phyloP scores from a whole-genome alignment of 1,140 invertebrate genomes.

The Drosophila guanche region DNA sequence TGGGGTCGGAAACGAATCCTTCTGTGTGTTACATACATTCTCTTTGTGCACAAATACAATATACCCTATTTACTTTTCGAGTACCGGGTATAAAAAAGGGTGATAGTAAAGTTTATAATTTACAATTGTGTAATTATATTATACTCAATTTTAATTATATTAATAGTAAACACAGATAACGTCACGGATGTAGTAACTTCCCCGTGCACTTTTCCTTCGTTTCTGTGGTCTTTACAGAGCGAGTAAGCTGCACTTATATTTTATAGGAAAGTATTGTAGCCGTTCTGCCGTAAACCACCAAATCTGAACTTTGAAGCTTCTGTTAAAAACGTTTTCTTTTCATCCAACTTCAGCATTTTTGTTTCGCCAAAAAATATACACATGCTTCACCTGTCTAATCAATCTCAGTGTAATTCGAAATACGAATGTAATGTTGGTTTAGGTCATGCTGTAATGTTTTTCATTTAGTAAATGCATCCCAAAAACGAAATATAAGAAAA shows the following conservation, averaged over 20 bases:
- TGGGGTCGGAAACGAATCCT: too few species aligned
- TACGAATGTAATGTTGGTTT: constrained; percentile 17
- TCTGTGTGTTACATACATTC: too few species aligned
- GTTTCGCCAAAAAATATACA: neutral
- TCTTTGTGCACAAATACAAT: too few species aligned
- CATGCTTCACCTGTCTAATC: neutral
- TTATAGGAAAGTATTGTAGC: constrained; percentile 17
- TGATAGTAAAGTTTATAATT: constrained; percentile 43
- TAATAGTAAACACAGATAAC: constrained; percentile 43
- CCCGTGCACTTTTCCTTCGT: constrained; percentile 19
- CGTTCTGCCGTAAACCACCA: constrained; percentile 3
- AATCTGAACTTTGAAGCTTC: constrained; percentile 22
- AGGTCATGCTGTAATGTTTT: constrained; percentile 40
- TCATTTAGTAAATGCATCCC: constrained; percentile 44
- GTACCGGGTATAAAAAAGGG: too few species aligned
- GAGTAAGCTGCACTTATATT: too few species aligned
- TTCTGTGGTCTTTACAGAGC: constrained; percentile 7
- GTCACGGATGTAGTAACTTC: constrained; percentile 41
- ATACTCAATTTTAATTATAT: constrained; percentile 50
- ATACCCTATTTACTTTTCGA: too few species aligned
- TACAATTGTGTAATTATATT: constrained; percentile 53
- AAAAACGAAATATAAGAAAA: constrained; percentile 31
- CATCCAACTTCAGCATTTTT: neutral
- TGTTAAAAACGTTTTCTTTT: neutral
- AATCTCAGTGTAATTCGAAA: constrained; percentile 5